phyloP scores from a whole-genome alignment of 2,113 vertebrate genomes.

The Scytalopus superciliaris region DNA sequence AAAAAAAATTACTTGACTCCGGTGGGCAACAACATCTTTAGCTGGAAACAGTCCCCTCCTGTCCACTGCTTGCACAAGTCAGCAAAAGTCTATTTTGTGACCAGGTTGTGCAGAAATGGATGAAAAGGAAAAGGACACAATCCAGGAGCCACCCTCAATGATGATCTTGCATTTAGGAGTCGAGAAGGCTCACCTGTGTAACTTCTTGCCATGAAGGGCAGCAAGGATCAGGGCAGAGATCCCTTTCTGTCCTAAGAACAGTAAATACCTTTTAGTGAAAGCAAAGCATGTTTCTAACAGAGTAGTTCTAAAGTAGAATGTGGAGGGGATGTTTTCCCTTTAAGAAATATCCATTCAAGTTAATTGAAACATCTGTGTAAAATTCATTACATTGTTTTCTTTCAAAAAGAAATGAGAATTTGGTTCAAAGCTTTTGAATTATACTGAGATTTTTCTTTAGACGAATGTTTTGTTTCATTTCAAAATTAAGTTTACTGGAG shows the following conservation, averaged over 20 bases:
- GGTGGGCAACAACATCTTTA: background rate
- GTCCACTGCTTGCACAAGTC: background rate
- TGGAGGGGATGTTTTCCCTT: background rate
- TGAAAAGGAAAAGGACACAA: background rate
- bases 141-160: background rate
- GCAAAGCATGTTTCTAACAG: background rate
- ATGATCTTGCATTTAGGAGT: background rate
- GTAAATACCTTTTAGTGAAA: background rate
- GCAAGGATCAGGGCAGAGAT: background rate
- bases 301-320: background rate
- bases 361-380: conserved; percentile 56
- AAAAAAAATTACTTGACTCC: background rate
- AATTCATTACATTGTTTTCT: conserved; percentile 46
- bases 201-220: background rate
- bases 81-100: background rate
- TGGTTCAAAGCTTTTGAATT: conserved; percentile 51
- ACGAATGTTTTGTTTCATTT: conserved; percentile 2
- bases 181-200: background rate
- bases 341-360: conserved; percentile 2
- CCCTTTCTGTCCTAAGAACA: background rate
- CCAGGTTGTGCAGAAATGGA: background rate
- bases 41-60: background rate
- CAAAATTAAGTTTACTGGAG: conserved; percentile 24
- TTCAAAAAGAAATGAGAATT: conserved; percentile 38
- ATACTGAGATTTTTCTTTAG: conserved; percentile 23